phyloP scores from a whole-genome alignment of 2,888 invertebrate genomes.

The Drosophila peninsularis region DNA sequence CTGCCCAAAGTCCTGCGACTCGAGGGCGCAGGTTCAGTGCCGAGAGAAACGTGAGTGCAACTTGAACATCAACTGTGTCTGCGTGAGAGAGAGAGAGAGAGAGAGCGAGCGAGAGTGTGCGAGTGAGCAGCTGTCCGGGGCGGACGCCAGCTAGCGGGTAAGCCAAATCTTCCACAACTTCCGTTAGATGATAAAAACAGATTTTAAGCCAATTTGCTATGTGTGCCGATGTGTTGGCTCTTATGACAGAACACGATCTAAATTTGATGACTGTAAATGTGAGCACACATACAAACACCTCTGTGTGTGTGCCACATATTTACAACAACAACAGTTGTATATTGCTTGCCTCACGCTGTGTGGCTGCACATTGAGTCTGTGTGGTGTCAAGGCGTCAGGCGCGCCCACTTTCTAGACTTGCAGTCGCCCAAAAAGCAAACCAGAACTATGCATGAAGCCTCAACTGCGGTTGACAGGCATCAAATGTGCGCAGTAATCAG shows the following conservation, averaged over 20 bases:
- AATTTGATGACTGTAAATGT: constrained; percentile 24
- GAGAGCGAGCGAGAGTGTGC: background rate
- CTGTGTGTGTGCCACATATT: constrained; percentile 27
- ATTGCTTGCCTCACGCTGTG: constrained; percentile 33
- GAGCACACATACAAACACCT: background rate
- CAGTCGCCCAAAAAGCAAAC: constrained; percentile 14
- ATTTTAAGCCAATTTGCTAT: constrained; percentile 45
- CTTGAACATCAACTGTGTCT: constrained; percentile 5
- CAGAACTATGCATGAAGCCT: constrained; percentile 25
- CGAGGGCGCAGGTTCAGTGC: constrained; percentile 6
- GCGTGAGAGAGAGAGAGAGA: background rate
- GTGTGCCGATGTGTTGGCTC: constrained; percentile 27
- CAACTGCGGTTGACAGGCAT: background rate
- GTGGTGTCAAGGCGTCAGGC: constrained; percentile 15
- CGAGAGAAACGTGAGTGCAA: constrained; percentile 24
- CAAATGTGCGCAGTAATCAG: background rate
- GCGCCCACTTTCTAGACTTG: constrained; percentile 44
- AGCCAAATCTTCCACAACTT: constrained; percentile 43
- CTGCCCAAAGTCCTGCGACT: constrained; percentile 24
- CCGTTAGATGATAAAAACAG: constrained; percentile 30
- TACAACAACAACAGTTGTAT: constrained; percentile 10
- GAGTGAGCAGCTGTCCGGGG: background rate
- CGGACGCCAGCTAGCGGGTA: constrained; percentile 32
- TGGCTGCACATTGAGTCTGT: no score
- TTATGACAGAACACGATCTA: constrained; percentile 50